Conservation (phyloP, 2,113 vertebrate species). For the Nyctereutes procyonoides region DNA sequence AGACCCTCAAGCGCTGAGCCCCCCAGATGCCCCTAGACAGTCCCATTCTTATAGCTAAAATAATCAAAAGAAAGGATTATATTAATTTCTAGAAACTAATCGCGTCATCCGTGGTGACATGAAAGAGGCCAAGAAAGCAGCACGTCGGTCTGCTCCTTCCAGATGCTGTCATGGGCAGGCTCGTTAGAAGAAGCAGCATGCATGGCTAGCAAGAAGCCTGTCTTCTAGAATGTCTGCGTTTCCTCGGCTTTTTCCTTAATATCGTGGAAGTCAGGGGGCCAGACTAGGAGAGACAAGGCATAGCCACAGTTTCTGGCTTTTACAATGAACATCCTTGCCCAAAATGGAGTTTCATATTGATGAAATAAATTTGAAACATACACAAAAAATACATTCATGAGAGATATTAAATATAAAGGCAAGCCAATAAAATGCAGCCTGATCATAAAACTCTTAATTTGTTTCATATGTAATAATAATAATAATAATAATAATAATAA, state of each 20-base stretch:
- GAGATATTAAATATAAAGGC: background rate
- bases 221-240: background rate
- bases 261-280: rapidly evolving
- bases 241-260: background rate
- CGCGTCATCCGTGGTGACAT: background rate
- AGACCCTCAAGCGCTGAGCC: too few species aligned
- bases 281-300: background rate
- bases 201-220: background rate
- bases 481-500: background rate
- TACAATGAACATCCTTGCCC: background rate
- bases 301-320: background rate
- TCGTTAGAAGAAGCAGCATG: background rate
- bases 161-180: background rate
- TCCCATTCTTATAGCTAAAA: background rate
- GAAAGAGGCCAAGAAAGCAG: background rate
- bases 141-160: rapidly evolving
- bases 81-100: background rate
- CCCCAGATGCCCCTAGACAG: too few species aligned
- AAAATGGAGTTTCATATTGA: background rate
- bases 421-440: constrained; percentile 8
- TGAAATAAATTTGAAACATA: background rate
- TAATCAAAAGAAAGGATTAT: background rate
- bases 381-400: background rate
- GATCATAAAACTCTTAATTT: background rate
- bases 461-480: constrained; percentile 11